Base-by-base conservation (phyloP, 2,113 vertebrate genomes). In the Oncorhynchus clarkii region DNA sequence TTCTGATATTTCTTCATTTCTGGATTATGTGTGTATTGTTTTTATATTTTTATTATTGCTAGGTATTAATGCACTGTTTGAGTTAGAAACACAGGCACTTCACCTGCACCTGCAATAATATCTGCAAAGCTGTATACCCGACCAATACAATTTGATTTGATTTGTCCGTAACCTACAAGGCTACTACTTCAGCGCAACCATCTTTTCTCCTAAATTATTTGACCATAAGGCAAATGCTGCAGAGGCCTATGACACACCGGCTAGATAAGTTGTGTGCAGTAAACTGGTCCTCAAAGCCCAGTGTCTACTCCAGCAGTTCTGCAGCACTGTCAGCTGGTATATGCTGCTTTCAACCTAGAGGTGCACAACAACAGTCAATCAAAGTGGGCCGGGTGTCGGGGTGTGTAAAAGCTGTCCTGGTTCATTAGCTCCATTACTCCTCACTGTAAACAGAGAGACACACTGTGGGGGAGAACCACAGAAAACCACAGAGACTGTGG, bases 251-350 rank as follows among this genome's bases (percentile, higher is more conserved):
- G 27, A 3, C 13, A 67, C 26, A 11, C 13, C 8, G 8, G 8
- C 39, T 18, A 67, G 66, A 13, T 27, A 26, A 18, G 66, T 34
- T 18, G 59, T 68, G 69, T 80, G 86, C 65, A 74, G 82, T 77
- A 51, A 81, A 89, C 83, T 85, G 82, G 87, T 90, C 87, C 82
- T 91, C 89, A 91, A 88, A 91, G 85, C 13, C 84, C 83, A 82
- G 64, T 62, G 80, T 80, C 79, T 77, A 87, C 81, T 86, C 76
- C 78, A 34, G 80, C 81, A 75, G 76, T 85, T 75, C 77, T 84
- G 78, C 31, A 20, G 73, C 67, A 72, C 68, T 81, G 81, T 84
- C 79, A 82, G 74, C 54, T 81, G 80, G 83, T 76, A 82, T 72
- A 45, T 64, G 65, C 57, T 51, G 83, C 80, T 76, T 78, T 71